phyloP scores from a whole-genome alignment of 2,113 vertebrate genomes.

The Rhegmatorhina hoffmannsi region DNA sequence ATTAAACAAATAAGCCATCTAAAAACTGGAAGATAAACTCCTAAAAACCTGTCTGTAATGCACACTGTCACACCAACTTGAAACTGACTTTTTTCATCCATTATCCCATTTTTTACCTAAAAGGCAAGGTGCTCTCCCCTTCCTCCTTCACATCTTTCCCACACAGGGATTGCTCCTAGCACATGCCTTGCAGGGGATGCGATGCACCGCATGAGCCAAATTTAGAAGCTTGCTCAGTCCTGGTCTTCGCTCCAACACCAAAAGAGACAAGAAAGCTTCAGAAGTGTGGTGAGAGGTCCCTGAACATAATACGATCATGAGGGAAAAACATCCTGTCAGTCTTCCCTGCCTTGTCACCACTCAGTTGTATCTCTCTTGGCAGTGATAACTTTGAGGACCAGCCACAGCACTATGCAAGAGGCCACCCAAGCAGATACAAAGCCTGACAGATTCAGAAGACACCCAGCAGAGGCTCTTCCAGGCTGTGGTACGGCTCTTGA shows the following conservation, averaged over 20 bases:
- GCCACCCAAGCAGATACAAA: neutral
- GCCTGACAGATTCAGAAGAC: neutral
- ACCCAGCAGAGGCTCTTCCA: neutral
- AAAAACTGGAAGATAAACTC: neutral
- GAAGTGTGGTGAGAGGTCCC: neutral
- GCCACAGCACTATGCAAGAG: accelerated
- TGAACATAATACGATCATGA: neutral
- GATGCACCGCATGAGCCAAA: neutral
- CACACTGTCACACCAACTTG: neutral
- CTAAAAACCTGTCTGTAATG: neutral
- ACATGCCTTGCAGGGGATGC: neutral
- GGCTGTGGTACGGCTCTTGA: neutral
- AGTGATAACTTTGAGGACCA: neutral
- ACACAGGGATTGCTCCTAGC: neutral
- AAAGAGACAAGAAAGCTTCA: neutral
- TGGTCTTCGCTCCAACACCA: neutral
- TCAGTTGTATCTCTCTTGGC: accelerated
- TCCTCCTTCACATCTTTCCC: neutral
- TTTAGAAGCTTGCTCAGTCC: neutral
- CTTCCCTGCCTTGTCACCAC: neutral
- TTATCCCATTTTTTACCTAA: neutral
- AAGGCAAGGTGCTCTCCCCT: neutral
- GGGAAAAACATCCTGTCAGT: neutral
- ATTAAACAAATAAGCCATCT: conserved; percentile 32
- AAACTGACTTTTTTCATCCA: neutral